Evolutionary conservation across 2,797 vertebrate species (phyloP).

Genomic region (Acrossocheilus fasciatus): DNA sequence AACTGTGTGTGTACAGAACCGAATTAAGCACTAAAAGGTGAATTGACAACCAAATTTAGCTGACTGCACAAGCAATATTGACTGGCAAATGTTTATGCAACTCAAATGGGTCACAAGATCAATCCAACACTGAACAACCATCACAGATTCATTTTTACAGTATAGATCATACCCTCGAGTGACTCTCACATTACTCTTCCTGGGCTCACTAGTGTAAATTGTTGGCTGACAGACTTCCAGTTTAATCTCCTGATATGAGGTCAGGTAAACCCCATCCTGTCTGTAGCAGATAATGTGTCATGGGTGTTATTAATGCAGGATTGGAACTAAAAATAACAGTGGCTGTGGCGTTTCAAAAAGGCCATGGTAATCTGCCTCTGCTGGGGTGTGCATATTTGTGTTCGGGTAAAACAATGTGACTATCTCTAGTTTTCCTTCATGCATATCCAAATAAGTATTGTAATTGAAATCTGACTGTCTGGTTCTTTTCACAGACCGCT

Average conservation of each 20-base stretch:
- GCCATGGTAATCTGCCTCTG: conserved; percentile 25
- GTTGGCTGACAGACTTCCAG: neutral
- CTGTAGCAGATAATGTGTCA: conserved; percentile 23
- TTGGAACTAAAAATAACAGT: conserved; percentile 43
- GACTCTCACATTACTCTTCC: conserved; percentile 9
- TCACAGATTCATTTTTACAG: neutral
- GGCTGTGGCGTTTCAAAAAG: conserved; percentile 14
- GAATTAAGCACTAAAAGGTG: neutral
- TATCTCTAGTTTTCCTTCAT: conserved; percentile 18
- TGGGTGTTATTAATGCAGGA: conserved; percentile 33
- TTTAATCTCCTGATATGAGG: conserved; percentile 42
- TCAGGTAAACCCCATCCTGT: conserved; percentile 24
- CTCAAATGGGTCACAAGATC: neutral
- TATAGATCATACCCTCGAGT: neutral
- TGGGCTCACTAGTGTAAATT: neutral
- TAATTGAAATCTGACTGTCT: conserved; percentile 24
- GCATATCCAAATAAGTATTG: conserved; percentile 32
- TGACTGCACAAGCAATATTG: neutral
- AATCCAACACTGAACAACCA: neutral
- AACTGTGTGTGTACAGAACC: neutral
- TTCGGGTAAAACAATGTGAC: neutral
- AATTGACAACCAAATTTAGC: neutral
- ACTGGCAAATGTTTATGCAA: neutral
- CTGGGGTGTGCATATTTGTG: conserved; percentile 4
- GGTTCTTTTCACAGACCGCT: conserved; percentile 14